Base-by-base conservation (phyloP, 2,797 vertebrate species). In the Gephyroberyx darwinii region DNA sequence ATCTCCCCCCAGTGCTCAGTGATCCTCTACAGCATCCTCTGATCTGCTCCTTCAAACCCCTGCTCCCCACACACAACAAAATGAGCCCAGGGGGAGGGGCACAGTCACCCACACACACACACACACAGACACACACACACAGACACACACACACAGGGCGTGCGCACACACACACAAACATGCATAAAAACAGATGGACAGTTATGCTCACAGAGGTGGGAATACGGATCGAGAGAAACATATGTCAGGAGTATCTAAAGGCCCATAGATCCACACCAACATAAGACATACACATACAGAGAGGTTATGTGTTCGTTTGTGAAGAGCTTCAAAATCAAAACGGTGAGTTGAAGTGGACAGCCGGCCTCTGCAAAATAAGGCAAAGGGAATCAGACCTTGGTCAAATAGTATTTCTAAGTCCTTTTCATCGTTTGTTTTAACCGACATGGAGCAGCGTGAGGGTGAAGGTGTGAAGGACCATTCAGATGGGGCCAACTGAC, bases 1-100 rank as follows among this genome's bases (percentile, higher is more conserved):
- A 93, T 92, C 92, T 92, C 85, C 86, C 87, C 85, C 84, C 87
- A 83, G 84, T 84, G 85, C 85, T 88, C 89, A 86, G 83, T 91
- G 90, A 93, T 89, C 89, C 91, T 84, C 84, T 87, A 83, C 88
- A 91, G 71, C 83, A 31, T 88, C 87, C 86, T 90, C 86, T 92
- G 90, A 92, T 92, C 90, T 84, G 88, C 89, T 89, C 90, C 91
- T 92, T 89, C 83, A 90, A 89, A 84, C 74, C 71, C 78, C 74
- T 30, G 55, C 75, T 66, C 72, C 64, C 16, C 56, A 53, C 78
- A 69, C 81, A 88, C 55, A 77, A 78, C 80, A 81, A 75, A 86
- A 87, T 52, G 20, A 56, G 65, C 57, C 67, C 73, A 54, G 74
- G 13, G 65, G 43, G 62, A 69, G 66, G 71, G 58, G 45, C 19